Evolutionary conservation across 64 coral and sea anemone genomes (phyloP).

Genomic region (Catalaphyllia jardinei): DNA sequence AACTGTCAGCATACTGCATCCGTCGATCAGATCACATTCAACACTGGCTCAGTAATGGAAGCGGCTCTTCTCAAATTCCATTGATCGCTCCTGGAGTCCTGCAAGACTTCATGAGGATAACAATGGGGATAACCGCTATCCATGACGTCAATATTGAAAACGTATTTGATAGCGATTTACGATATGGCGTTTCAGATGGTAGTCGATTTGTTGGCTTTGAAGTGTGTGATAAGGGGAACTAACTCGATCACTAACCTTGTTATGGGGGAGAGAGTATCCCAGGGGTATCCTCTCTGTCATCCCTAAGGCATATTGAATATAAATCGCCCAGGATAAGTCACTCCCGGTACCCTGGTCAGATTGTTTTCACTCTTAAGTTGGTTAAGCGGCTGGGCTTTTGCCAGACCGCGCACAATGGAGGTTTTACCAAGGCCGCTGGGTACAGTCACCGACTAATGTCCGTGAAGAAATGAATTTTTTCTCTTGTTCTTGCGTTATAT

Average conservation of each 20-base stretch:
- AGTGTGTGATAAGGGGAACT: conserved; percentile 35
- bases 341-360: conserved; percentile 12
- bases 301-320: background rate
- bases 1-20: conserved; percentile 36
- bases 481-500: too few relatives aligned
- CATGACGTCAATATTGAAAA: background rate
- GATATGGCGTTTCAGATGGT: conserved; percentile 46
- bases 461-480: too few relatives aligned
- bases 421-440: conserved; percentile 21
- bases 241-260: background rate
- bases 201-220: conserved; percentile 43
- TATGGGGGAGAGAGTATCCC: conserved; percentile 27
- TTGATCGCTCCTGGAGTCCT: conserved; percentile 19
- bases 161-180: conserved; percentile 30
- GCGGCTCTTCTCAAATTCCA: conserved; percentile 30
- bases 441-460: conserved; percentile 24
- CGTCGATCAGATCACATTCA: conserved; percentile 45
- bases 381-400: conserved; percentile 50
- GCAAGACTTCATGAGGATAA: background rate
- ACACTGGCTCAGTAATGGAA: conserved; percentile 12
- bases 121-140: conserved; percentile 19
- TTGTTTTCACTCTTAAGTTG: conserved; percentile 53
- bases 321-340: background rate
- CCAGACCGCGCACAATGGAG: conserved; percentile 54
- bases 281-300: conserved; percentile 1